Conservation (phyloP, 2,797 vertebrate genomes). For the Poecilia picta region DNA sequence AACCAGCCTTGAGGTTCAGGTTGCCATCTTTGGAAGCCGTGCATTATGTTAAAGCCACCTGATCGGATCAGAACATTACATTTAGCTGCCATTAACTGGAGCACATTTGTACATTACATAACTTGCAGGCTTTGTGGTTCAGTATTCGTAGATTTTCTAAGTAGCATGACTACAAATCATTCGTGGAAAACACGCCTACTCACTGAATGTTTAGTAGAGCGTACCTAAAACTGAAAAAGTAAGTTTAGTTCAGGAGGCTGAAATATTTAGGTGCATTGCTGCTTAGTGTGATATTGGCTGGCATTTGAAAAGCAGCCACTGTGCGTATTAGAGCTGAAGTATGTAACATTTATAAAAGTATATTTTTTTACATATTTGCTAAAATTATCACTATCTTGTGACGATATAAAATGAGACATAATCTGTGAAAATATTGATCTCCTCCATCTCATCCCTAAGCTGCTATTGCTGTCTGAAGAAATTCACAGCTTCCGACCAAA, state of each 20-base stretch:
- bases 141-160: not conserved
- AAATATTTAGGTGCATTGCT: not conserved
- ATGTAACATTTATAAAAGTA: too few relatives aligned
- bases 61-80: not conserved
- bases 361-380: too few relatives aligned
- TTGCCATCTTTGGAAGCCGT: not conserved
- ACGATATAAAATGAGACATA: too few relatives aligned
- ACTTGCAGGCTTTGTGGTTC: not conserved
- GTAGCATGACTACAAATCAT: not conserved
- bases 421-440: too few relatives aligned
- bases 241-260: not conserved
- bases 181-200: not conserved
- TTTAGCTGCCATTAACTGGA: not conserved
- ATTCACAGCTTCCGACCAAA: too few relatives aligned
- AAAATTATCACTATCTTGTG: too few relatives aligned
- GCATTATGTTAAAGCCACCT: not conserved
- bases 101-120: not conserved
- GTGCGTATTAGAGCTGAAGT: too few relatives aligned
- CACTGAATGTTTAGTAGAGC: not conserved
- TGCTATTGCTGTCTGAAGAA: too few relatives aligned
- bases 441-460: too few relatives aligned
- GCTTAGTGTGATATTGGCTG: not conserved
- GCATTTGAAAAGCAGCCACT: not conserved
- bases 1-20: not conserved
- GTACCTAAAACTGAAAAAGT: not conserved